Evolutionary conservation across 2,888 invertebrate species (phyloP).

Genomic region (Spilarctia lutea): DNA sequence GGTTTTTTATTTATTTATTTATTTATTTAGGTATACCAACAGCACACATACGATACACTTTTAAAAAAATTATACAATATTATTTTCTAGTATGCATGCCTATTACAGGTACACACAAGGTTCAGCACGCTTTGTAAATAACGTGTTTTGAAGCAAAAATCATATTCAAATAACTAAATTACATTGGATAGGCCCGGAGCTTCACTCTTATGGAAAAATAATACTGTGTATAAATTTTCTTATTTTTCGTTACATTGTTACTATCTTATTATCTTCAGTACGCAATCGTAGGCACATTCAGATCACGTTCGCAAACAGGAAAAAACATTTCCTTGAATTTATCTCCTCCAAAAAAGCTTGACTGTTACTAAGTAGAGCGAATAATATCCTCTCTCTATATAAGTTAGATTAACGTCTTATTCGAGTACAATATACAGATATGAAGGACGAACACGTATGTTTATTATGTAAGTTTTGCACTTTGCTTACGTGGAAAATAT

Average conservation of each 20-base stretch:
- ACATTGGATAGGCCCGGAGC: neutral
- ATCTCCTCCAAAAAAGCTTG: slow-evolving; percentile 35
- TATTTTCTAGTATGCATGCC: no score
- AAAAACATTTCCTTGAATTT: slow-evolving; percentile 47
- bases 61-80: no score
- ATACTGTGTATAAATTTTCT: slow-evolving; percentile 4
- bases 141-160: neutral
- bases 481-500: slow-evolving; percentile 1
- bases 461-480: slow-evolving; percentile 17
- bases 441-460: slow-evolving; percentile 7
- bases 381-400: slow-evolving; percentile 28
- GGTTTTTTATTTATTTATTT: no score
- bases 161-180: slow-evolving; percentile 4
- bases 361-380: slow-evolving; percentile 27
- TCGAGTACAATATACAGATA: slow-evolving; percentile 16
- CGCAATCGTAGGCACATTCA: slow-evolving; percentile 25
- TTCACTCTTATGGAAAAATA: slow-evolving; percentile 5
- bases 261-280: slow-evolving; percentile 22
- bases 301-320: slow-evolving; percentile 47
- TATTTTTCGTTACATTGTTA: slow-evolving; percentile 12
- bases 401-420: slow-evolving; percentile 23
- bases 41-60: no score
- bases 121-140: neutral
- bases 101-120: no score
- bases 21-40: no score